A percentile compares a stretch with the other conserved stretches of the same genome.
Evolutionary conservation across 2,888 invertebrate species (phyloP).

Genomic region (Drosophila rellima): DNA sequence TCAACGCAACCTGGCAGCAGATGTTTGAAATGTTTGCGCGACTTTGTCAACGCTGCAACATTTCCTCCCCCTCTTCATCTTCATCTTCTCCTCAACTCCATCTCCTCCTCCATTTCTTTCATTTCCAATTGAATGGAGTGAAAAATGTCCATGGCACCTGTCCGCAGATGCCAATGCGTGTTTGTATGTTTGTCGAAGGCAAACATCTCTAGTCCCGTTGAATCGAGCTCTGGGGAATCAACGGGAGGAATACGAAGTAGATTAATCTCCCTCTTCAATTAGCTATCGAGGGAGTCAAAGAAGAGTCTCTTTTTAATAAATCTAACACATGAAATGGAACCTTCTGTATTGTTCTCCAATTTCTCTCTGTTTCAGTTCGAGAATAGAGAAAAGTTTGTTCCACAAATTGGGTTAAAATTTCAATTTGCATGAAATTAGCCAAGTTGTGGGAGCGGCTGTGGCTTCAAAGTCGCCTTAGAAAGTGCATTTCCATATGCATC

Average conservation of each 20-base stretch:
- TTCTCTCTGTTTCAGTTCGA: slow-evolving; percentile 36
- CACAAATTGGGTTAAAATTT: slow-evolving; percentile 62
- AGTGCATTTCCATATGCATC: slow-evolving; percentile 71
- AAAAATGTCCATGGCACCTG: slow-evolving; percentile 71
- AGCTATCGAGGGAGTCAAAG: slow-evolving; percentile 1
- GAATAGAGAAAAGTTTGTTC: slow-evolving; percentile 16
- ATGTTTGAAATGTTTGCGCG: slow-evolving; percentile 73
- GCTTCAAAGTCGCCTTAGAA: slow-evolving; percentile 48
- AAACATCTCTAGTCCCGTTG: slow-evolving; percentile 62
- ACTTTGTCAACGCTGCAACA: slow-evolving; percentile 61
- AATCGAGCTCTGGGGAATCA: slow-evolving; percentile 18
- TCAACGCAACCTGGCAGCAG: slow-evolving; percentile 60
- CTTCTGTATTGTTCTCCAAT: not conserved
- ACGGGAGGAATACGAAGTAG: slow-evolving; percentile 5
- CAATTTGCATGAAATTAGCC: slow-evolving; percentile 59
- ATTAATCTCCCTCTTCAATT: slow-evolving; percentile 40
- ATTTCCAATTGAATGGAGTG: slow-evolving; percentile 60
- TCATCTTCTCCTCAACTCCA: slow-evolving; percentile 5
- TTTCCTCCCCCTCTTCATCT: slow-evolving; percentile 19
- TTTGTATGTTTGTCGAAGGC: slow-evolving; percentile 27
- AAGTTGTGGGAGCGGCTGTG: slow-evolving; percentile 40
- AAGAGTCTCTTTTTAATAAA: not conserved
- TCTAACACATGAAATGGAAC: not conserved
- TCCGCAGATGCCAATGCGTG: slow-evolving; percentile 52
- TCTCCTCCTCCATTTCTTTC: slow-evolving; percentile 19